Evolutionary conservation across 2,888 invertebrate species (phyloP).

Genomic region (Heliconius erato): DNA sequence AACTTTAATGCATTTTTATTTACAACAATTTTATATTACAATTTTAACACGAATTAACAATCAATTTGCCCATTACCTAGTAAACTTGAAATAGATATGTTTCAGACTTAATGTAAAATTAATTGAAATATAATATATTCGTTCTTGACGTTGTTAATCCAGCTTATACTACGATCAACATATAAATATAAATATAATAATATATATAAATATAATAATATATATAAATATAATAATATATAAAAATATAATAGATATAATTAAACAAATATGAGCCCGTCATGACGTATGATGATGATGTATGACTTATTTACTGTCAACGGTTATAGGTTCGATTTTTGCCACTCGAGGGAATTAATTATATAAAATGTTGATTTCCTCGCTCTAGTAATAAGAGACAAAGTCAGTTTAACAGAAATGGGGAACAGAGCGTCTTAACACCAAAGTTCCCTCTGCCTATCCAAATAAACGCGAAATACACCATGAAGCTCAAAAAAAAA

Average conservation of each 20-base stretch:
- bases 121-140: constrained; percentile 33
- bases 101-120: constrained; percentile 66
- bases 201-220: neutral
- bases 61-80: constrained; percentile 65
- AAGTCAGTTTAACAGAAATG: too few relatives aligned
- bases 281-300: too few relatives aligned
- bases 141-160: neutral
- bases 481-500: too few relatives aligned
- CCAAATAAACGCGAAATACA: too few relatives aligned
- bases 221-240: neutral
- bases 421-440: too few relatives aligned
- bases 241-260: neutral
- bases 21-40: constrained; percentile 68
- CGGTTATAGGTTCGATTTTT: too few relatives aligned
- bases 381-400: too few relatives aligned
- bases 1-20: constrained; percentile 56
- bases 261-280: neutral
- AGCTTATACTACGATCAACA: constrained; percentile 10
- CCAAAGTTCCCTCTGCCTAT: too few relatives aligned
- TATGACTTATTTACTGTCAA: too few relatives aligned
- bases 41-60: constrained; percentile 70
- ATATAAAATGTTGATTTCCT: too few relatives aligned
- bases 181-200: constrained; percentile 1
- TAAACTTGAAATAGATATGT: constrained; percentile 82
- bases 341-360: too few relatives aligned